Percentiles rank a stretch among this genome's conserved stretches.
phyloP scores from a whole-genome alignment of 1,140 invertebrate genomes.

The Stegodyphus mimosarum region DNA sequence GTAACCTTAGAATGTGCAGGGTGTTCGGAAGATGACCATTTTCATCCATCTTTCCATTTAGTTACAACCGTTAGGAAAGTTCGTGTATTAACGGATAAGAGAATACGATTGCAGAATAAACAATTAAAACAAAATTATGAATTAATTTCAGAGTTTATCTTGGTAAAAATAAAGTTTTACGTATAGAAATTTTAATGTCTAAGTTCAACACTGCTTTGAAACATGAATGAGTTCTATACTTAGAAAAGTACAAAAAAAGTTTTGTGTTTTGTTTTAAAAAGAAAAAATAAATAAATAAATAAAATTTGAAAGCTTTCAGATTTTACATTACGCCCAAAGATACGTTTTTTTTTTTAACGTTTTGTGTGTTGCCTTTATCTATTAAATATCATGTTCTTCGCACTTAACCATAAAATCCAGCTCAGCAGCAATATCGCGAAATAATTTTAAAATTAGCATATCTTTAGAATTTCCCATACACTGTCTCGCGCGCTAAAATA shows the following conservation, averaged over 20 bases:
- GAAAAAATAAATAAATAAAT: background rate
- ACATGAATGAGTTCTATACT: background rate
- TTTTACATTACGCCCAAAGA: background rate
- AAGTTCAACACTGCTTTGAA: background rate
- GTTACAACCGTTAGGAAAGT: too few species aligned
- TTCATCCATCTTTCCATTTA: too few species aligned
- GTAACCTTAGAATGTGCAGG: too few species aligned
- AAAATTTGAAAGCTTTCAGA: background rate
- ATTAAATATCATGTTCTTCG: too few species aligned
- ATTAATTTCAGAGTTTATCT: background rate
- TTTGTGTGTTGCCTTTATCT: too few species aligned
- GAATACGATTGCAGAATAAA: background rate
- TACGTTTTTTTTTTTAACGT: too few species aligned
- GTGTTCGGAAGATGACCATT: too few species aligned
- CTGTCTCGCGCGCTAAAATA: too few species aligned
- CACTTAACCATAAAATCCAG: too few species aligned
- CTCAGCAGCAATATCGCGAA: too few species aligned
- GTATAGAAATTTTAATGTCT: background rate
- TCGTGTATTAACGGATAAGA: background rate
- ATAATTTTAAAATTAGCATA: too few species aligned
- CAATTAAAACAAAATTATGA: background rate
- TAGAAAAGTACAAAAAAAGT: background rate
- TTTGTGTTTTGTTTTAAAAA: background rate
- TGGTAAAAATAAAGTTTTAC: background rate
- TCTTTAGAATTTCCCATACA: too few species aligned